phyloP scores from a whole-genome alignment of 2,113 vertebrate genomes.

The Tachysurus fulvidraco region DNA sequence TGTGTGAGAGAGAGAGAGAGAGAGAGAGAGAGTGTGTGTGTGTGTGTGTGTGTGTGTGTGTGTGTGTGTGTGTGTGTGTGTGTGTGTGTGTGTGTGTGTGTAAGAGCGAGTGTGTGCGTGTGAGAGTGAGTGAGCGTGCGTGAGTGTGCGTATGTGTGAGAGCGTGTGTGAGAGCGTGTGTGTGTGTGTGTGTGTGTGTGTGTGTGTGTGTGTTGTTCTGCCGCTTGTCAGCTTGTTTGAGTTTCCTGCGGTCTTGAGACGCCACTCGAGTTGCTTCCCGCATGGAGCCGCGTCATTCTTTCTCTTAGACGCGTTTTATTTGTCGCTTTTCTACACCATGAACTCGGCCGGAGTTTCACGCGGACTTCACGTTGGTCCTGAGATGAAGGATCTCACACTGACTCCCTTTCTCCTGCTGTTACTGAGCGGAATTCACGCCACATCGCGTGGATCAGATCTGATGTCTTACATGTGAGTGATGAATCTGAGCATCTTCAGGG shows the following conservation, averaged over 20 bases:
- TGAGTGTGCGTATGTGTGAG: neutral
- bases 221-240: slow-evolving; percentile 4
- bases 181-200: slow-evolving; percentile 14
- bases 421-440: slow-evolving; percentile 55
- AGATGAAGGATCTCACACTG: slow-evolving; percentile 61
- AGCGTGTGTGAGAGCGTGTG: neutral
- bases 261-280: neutral
- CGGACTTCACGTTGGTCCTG: neutral
- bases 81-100: too few relatives aligned
- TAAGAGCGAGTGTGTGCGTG: neutral
- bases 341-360: neutral
- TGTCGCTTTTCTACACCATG: neutral
- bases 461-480: slow-evolving; percentile 86
- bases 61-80: too few relatives aligned
- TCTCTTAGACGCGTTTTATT: neutral
- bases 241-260: neutral
- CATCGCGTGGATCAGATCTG: slow-evolving; percentile 66
- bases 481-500: neutral
- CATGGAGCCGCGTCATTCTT: slow-evolving; percentile 8
- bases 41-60: too few relatives aligned
- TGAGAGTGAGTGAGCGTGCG: neutral
- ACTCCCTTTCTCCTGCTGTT: slow-evolving; percentile 60
- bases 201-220: neutral
- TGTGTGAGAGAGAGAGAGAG: too few relatives aligned
- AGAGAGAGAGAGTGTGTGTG: too few relatives aligned